A percentile compares a stretch with the other conserved stretches of the same genome.
Evolutionary conservation across 2,797 vertebrate species (phyloP).

Genomic region (Artibeus jamaicensis): DNA sequence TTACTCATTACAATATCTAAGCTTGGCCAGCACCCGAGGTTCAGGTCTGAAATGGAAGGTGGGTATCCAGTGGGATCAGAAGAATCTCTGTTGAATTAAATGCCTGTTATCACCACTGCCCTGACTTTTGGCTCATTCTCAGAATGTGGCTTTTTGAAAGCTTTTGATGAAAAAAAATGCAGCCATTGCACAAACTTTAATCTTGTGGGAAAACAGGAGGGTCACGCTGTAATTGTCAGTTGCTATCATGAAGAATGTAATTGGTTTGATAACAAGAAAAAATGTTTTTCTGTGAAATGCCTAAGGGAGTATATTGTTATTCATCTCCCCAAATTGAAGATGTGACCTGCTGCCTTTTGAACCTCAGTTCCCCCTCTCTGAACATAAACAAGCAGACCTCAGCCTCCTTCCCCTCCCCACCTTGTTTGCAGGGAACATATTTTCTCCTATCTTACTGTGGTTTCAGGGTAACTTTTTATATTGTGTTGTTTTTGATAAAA

Average conservation of each 20-base stretch:
- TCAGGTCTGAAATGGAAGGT: slow-evolving; percentile 20
- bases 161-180: background rate
- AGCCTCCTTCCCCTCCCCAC: background rate
- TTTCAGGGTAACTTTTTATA: background rate
- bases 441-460: background rate
- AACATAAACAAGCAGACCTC: background rate
- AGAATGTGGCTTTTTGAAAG: slow-evolving; percentile 59
- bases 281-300: slow-evolving; percentile 48
- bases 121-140: slow-evolving; percentile 38
- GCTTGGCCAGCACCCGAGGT: background rate
- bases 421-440: background rate
- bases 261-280: slow-evolving; percentile 63
- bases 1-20: slow-evolving; percentile 64
- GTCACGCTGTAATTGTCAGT: slow-evolving; percentile 50
- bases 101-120: background rate
- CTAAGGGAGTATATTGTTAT: background rate
- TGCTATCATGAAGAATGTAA: slow-evolving; percentile 59
- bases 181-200: slow-evolving; percentile 49
- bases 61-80: background rate
- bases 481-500: slow-evolving; percentile 24
- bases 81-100: slow-evolving; percentile 40
- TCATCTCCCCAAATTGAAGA: slow-evolving; percentile 32
- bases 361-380: background rate
- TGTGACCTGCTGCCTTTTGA: background rate
- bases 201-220: slow-evolving; percentile 59